Evolutionary conservation across 2,797 vertebrate species (phyloP), one percentile per base, ranked within the genome.

Genomic region (Heliangelus exortis): DNA sequence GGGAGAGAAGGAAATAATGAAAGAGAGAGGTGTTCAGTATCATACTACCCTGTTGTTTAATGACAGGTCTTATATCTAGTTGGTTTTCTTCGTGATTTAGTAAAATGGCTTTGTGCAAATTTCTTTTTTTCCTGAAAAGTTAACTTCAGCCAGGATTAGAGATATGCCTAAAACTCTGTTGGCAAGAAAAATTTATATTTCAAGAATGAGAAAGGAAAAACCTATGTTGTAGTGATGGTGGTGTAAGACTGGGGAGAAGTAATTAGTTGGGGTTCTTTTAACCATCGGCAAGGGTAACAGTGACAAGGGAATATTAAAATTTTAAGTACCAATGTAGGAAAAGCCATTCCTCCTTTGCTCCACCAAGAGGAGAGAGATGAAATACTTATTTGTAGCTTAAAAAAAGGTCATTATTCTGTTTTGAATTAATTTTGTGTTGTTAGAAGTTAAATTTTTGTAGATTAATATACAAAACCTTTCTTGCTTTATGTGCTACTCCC

Each of bases 401-500:
- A 83, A 82, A 65, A 7, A 12, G 63, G 11, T n/a, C 13, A 9
- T 85, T 77, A 67, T 57, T 92, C 57, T 65, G 6, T 83, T 80
- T 36, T 68, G 54, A 92, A 91, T 41, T 80, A n/a, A 85, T 87
- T 74, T 36, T 72, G 8, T 72, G 13, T 43, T 84, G 47, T 47
- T 84, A 2, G 2, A 81, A 81, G 39, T 86, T 77, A 69, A 33
- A 31, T 34, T 86, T 83, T 84, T 90, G 33, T 68, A 72, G 65
- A 85, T 87, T 41, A 12, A 43, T 75, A 47, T 80, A 63, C 71
- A 95, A 91, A 81, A 77, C 68, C 45, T 80, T 71, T 74, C 53
- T 83, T 87, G 54, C 33, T 91, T 91, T 88, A 85, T 78, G 21
- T 76, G 51, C 84, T 90, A 31, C 63, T 94, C 77, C 62, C 28